Conservation (phyloP, 2,113 vertebrate genomes). For the Heptranchias perlo region DNA sequence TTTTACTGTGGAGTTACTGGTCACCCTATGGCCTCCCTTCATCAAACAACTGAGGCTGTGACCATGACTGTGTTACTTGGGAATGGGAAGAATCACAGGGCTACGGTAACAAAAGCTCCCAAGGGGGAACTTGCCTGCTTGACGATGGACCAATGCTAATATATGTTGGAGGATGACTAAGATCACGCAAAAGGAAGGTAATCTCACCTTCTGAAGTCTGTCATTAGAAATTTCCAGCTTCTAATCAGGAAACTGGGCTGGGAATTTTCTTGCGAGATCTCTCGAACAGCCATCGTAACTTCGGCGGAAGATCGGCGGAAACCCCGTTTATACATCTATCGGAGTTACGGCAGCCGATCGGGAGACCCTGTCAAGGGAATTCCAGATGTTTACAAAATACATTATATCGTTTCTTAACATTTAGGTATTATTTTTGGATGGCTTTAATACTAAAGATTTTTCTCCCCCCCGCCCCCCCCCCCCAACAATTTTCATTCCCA, state of each 20-base stretch:
- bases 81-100: not conserved
- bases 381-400: no score
- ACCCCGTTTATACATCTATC: no score
- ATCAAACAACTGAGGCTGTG: not conserved
- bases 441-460: not conserved
- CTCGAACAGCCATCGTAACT: no score
- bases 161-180: not conserved
- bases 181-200: not conserved
- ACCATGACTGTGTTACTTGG: not conserved
- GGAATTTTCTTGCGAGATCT: no score
- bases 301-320: no score
- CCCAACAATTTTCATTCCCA: not conserved
- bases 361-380: no score
- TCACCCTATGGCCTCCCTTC: not conserved
- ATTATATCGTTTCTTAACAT: no score
- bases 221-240: not conserved
- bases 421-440: not conserved
- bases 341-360: no score
- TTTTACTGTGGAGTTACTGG: no score
- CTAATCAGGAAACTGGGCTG: no score
- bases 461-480: not conserved
- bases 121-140: not conserved
- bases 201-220: not conserved
- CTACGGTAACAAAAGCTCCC: not conserved
- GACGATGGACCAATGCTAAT: not conserved